phyloP scores from a whole-genome alignment of 2,888 invertebrate genomes.

The Doris montereyensis region DNA sequence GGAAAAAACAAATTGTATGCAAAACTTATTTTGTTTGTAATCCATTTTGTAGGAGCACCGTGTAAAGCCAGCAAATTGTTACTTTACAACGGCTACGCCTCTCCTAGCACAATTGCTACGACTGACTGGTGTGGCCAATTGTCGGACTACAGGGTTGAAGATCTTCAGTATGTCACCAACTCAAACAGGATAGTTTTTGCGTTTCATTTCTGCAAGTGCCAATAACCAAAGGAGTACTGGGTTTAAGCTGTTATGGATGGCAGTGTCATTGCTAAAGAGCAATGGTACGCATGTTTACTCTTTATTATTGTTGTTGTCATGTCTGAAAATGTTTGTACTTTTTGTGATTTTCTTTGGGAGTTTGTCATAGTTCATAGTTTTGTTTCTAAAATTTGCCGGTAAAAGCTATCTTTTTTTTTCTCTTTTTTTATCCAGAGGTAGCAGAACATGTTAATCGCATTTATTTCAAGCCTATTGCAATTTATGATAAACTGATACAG shows the following conservation, averaged over 20 bases:
- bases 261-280: slow-evolving; percentile 55
- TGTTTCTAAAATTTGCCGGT: no score
- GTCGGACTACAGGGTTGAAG: slow-evolving; percentile 24
- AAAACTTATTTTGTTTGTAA: background rate
- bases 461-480: no score
- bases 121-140: slow-evolving; percentile 59
- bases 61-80: slow-evolving; percentile 46
- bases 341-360: no score
- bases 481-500: no score
- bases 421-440: no score
- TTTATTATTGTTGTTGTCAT: no score
- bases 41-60: slow-evolving; percentile 35
- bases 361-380: no score
- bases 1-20: background rate
- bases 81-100: slow-evolving; percentile 63
- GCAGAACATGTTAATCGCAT: no score
- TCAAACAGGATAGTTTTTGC: slow-evolving; percentile 50
- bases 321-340: no score
- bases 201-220: slow-evolving; percentile 48
- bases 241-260: slow-evolving; percentile 62
- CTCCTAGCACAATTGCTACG: slow-evolving; percentile 54
- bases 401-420: no score
- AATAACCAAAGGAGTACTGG: slow-evolving; percentile 47
- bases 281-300: no score
- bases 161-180: slow-evolving; percentile 42